phyloP scores from a whole-genome alignment of 2,888 invertebrate genomes.

The Harpalus rubripes region DNA sequence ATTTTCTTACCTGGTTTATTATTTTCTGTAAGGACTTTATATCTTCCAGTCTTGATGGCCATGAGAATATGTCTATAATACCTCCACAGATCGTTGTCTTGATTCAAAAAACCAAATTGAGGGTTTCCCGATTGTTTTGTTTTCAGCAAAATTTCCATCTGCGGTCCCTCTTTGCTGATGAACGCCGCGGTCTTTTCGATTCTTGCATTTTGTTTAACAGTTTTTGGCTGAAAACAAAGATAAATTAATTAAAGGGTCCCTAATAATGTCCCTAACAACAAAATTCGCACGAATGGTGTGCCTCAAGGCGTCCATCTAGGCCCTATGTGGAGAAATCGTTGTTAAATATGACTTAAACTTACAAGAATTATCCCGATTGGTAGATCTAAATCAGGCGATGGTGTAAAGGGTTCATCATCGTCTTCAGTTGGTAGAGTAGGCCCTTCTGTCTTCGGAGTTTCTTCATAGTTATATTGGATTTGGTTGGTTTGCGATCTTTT shows the following conservation, averaged over 20 bases:
- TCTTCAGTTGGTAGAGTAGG: constrained; percentile 78
- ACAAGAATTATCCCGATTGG: constrained; percentile 87
- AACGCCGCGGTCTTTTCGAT: constrained; percentile 97
- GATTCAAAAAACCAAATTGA: constrained; percentile 95
- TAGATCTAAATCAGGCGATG: constrained; percentile 86
- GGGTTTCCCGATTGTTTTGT: constrained; percentile 96
- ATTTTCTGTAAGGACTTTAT: constrained; percentile 74
- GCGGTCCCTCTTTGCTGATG: constrained; percentile 93
- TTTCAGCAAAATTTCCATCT: constrained; percentile 99
- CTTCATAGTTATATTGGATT: constrained; percentile 88
- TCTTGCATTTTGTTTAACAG: constrained; percentile 92
- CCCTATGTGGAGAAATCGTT: too few species aligned
- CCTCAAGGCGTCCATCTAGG: too few species aligned
- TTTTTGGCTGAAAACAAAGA: constrained; percentile 84
- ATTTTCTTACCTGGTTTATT: constrained; percentile 57
- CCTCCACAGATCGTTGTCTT: constrained; percentile 89
- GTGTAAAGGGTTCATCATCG: constrained; percentile 87
- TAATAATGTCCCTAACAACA: too few species aligned
- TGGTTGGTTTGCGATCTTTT: constrained; percentile 90
- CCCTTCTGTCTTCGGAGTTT: constrained; percentile 77
- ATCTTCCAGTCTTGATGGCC: constrained; percentile 85
- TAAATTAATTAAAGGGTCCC: too few species aligned
- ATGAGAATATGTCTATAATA: constrained; percentile 91
- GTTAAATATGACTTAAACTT: constrained; percentile 74
- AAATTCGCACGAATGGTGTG: too few species aligned